These are phyloP conservation scores for Agrotis puta DNA, from an alignment of 2,888 invertebrate genomes.

Conservation along the genomic window DNA sequence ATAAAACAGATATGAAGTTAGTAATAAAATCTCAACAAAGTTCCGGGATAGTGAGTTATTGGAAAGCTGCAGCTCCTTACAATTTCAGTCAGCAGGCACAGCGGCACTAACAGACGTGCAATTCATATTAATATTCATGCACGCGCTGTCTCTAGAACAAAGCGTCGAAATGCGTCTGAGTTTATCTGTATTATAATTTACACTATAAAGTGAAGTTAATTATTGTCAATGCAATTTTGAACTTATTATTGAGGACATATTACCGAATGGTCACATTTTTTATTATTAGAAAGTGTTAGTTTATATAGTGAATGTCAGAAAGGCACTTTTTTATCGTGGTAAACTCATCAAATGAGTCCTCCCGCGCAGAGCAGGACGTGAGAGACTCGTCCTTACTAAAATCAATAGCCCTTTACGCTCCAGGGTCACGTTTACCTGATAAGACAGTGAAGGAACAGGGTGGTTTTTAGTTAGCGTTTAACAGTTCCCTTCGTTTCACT, in stretches of 20 bases:
- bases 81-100: conserved; percentile 25
- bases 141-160: conserved; percentile 19
- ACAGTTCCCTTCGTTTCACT: no score
- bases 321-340: no score
- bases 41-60: conserved; percentile 21
- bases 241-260: not conserved
- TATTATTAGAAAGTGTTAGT: no score
- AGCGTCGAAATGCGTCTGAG: conserved; percentile 31
- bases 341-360: no score
- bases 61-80: conserved; percentile 26
- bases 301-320: no score
- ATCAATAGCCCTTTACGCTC: no score
- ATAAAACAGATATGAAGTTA: not conserved
- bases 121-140: conserved; percentile 52
- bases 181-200: conserved; percentile 7
- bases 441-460: no score
- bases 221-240: not conserved
- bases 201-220: conserved; percentile 7
- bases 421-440: no score
- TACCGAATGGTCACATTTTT: no score
- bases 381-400: no score
- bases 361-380: no score
- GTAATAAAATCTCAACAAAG: conserved; percentile 5
- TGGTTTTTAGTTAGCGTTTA: no score
- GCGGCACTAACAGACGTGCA: conserved; percentile 30